Percentiles rank a stretch among this genome's conserved stretches.
Conservation (phyloP, 1,140 invertebrate species). For the Heliconius hewitsoni region DNA sequence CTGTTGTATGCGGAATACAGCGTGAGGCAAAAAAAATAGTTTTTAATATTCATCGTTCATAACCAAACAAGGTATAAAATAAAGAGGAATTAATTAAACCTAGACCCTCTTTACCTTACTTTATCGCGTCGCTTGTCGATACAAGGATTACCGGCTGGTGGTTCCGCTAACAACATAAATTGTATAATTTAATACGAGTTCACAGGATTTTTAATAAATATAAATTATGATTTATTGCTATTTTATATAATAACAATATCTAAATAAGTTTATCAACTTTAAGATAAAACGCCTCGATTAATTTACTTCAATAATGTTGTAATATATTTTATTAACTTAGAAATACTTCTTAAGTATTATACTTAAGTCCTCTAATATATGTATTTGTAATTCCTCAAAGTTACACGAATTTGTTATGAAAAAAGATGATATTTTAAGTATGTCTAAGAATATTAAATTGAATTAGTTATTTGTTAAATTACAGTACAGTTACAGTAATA, state of each 20-base stretch:
- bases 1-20: too few species aligned
- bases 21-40: too few species aligned
- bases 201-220: not conserved
- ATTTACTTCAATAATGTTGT: not conserved
- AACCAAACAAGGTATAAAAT: conserved; percentile 15
- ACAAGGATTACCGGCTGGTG: conserved; percentile 7
- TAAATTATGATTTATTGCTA: not conserved
- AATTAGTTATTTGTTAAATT: too few species aligned
- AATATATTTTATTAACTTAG: too few species aligned
- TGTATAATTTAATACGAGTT: conserved; percentile 7
- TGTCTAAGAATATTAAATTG: too few species aligned
- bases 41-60: not conserved
- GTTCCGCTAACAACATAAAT: not conserved
- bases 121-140: conserved; percentile 19
- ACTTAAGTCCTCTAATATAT: too few species aligned
- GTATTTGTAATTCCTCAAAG: too few species aligned
- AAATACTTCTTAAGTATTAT: too few species aligned
- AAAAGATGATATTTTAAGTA: too few species aligned
- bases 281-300: not conserved
- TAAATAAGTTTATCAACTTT: not conserved
- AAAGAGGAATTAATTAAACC: conserved; percentile 21
- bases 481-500: too few species aligned
- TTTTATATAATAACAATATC: not conserved
- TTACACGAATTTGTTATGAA: too few species aligned
- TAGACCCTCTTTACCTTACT: conserved; percentile 21